These are phyloP conservation scores for Harpagoxenus sublaevis DNA, from an alignment of 2,888 invertebrate genomes.

Conservation along the genomic window DNA sequence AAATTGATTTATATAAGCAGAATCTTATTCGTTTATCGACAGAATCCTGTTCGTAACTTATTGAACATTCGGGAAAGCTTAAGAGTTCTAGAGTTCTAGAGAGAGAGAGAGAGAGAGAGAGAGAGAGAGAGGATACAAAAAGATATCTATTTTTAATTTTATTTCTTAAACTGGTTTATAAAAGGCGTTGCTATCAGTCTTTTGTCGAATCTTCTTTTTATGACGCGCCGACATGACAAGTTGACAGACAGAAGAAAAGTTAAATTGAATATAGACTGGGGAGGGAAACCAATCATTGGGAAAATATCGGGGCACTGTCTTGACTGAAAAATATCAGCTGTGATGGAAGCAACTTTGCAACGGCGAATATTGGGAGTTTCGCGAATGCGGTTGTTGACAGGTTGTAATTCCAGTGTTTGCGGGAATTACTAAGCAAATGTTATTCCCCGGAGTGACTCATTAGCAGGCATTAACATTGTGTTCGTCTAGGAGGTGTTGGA, in stretches of 20 bases:
- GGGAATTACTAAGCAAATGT: constrained; percentile 42
- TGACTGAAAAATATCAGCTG: background rate
- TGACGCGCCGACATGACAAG: constrained; percentile 14
- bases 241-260: constrained; percentile 55
- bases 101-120: background rate
- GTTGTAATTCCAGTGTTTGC: constrained; percentile 35
- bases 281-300: background rate
- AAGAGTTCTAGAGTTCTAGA: background rate
- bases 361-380: constrained; percentile 29
- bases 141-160: constrained; percentile 16
- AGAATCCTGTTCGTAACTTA: background rate
- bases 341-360: constrained; percentile 14
- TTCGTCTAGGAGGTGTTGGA: constrained; percentile 23
- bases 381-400: constrained; percentile 27
- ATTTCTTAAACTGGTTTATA: constrained; percentile 32
- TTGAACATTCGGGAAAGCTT: background rate
- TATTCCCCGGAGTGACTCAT: constrained; percentile 36
- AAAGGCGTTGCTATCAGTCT: too few relatives aligned
- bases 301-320: background rate
- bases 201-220: background rate
- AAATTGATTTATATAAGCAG: background rate
- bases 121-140: background rate
- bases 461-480: constrained; percentile 46
- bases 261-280: constrained; percentile 54
- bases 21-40: background rate